These are phyloP conservation scores for Tinea pellionella DNA, from an alignment of 2,888 invertebrate genomes.

Conservation along the genomic window DNA sequence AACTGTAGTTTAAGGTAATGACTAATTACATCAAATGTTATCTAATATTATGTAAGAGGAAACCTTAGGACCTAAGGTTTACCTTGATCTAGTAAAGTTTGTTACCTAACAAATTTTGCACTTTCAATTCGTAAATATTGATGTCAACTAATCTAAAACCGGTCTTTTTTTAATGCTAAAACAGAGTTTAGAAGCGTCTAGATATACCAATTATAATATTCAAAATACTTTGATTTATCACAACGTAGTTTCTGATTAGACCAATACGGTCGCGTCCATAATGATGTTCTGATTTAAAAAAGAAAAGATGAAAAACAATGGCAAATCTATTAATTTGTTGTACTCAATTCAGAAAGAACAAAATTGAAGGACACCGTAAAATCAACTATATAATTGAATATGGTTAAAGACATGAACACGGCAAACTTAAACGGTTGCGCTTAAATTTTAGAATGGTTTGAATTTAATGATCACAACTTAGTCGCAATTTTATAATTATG, in stretches of 20 bases:
- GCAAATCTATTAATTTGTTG: too few relatives aligned
- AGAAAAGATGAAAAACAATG: too few relatives aligned
- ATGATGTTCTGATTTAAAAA: too few relatives aligned
- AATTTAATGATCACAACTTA: too few relatives aligned
- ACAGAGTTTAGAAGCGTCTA: background rate
- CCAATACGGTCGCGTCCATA: too few relatives aligned
- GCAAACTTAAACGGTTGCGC: background rate
- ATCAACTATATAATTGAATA: background rate
- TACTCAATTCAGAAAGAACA: background rate
- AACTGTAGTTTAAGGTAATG: background rate
- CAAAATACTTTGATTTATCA: too few relatives aligned
- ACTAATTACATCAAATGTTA: slow-evolving; percentile 1
- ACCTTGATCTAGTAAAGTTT: background rate
- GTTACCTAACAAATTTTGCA: slow-evolving; percentile 7
- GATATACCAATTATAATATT: too few relatives aligned
- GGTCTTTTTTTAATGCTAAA: background rate
- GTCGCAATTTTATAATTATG: too few relatives aligned
- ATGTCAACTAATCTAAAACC: background rate
- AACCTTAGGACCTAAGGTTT: background rate
- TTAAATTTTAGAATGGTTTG: background rate
- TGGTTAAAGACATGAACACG: background rate
- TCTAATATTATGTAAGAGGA: background rate
- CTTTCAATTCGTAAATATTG: slow-evolving; percentile 7
- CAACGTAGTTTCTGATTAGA: too few relatives aligned
- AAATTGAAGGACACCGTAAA: background rate